These are phyloP conservation scores for Phrynocephalus forsythii DNA, from an alignment of 2,797 vertebrate species.

Conservation along the genomic window DNA sequence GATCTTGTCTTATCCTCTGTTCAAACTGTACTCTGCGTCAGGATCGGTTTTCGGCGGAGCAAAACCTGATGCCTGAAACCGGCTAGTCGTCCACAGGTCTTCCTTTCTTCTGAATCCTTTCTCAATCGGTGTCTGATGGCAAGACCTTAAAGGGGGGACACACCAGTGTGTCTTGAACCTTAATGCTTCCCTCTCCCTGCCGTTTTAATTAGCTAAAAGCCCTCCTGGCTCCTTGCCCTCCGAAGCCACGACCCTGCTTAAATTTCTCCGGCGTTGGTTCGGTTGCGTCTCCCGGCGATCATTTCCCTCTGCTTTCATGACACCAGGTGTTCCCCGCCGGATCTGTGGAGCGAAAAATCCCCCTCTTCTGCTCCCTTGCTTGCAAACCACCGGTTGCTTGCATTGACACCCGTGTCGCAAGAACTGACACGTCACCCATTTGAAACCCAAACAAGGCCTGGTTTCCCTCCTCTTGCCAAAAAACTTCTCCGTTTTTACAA, in stretches of 20 bases:
- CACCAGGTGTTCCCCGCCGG: too few species aligned
- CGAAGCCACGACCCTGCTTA: neutral
- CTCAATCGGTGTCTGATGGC: too few species aligned
- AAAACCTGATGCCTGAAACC: neutral
- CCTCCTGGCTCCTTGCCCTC: neutral
- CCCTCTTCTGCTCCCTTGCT: too few species aligned
- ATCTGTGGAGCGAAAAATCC: too few species aligned
- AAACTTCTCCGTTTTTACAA: too few species aligned
- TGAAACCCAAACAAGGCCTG: too few species aligned
- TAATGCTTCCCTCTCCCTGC: neutral
- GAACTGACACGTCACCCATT: too few species aligned
- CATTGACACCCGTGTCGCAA: too few species aligned
- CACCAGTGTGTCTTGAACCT: neutral
- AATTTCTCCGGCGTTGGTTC: neutral
- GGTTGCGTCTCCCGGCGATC: neutral
- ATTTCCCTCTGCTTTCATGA: neutral
- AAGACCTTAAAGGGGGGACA: too few species aligned
- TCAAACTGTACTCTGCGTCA: neutral
- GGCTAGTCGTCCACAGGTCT: neutral
- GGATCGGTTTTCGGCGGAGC: too few species aligned
- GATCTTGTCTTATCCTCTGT: neutral
- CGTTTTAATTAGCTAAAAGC: slow-evolving; percentile 23
- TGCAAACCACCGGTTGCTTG: too few species aligned
- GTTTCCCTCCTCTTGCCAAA: too few species aligned
- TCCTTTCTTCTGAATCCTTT: neutral